These are phyloP conservation scores for Rattus norvegicus DNA, from an alignment of 2,113 vertebrate species.

Conservation along the genomic window GRCr8 NC_086029.1:70773001-70773500, in stretches of 20 bases:
- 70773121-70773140: slow-evolving; percentile 70
- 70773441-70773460: not conserved
- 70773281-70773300: slow-evolving; percentile 57
- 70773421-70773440: too few relatives aligned
- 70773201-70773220: slow-evolving; percentile 60
- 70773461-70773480: not conserved
- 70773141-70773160: slow-evolving; percentile 28
- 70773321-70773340: slow-evolving; percentile 41
- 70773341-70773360: not conserved
- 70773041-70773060: slow-evolving; percentile 53
- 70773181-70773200: slow-evolving; percentile 62
- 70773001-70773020: slow-evolving; percentile 64
- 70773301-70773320: slow-evolving; percentile 68
- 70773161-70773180: slow-evolving; percentile 48
- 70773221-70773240: slow-evolving; percentile 65
- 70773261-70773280: slow-evolving; percentile 67
- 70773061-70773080: not conserved
- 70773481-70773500: not conserved
- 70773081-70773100: not conserved
- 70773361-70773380: not conserved
- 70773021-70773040: slow-evolving; percentile 54
- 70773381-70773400: not conserved
- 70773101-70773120: slow-evolving; percentile 5
- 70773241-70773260: slow-evolving; percentile 60
- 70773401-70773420: not conserved